phyloP scores from a whole-genome alignment of 2,888 invertebrate genomes.

The Liposcelis brunnea region DNA sequence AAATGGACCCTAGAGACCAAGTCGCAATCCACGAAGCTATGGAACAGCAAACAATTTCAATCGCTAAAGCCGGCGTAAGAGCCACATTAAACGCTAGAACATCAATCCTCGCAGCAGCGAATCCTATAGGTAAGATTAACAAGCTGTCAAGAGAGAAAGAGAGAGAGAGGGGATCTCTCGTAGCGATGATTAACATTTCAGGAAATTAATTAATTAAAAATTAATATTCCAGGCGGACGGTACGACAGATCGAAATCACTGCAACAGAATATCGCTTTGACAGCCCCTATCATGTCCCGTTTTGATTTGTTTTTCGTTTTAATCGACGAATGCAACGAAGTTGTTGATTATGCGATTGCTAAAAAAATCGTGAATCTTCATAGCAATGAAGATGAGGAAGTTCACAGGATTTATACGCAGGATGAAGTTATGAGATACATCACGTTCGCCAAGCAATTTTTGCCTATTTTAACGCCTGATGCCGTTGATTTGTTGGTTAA shows the following conservation, averaged over 20 bases:
- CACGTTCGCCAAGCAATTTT: conserved; percentile 90
- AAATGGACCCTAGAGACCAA: conserved; percentile 95
- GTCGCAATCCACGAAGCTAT: conserved; percentile 99
- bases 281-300: conserved; percentile 96
- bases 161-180: not conserved
- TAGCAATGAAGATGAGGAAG: conserved; percentile 59
- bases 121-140: conserved; percentile 58
- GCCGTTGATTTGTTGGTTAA: conserved; percentile 71
- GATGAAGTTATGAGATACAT: conserved; percentile 89
- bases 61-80: conserved; percentile 94
- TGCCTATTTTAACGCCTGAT: conserved; percentile 66
- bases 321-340: conserved; percentile 90
- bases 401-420: conserved; percentile 65
- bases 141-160: too few species aligned
- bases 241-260: conserved; percentile 89
- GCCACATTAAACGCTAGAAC: conserved; percentile 96
- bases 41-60: conserved; percentile 99
- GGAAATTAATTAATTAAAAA: not conserved
- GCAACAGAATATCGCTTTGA: conserved; percentile 82
- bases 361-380: conserved; percentile 90
- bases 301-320: conserved; percentile 98
- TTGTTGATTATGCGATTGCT: conserved; percentile 93
- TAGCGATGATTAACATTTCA: not conserved
- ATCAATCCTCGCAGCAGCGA: conserved; percentile 94
- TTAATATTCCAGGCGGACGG: conserved; percentile 38